phyloP scores from a whole-genome alignment of 1,140 invertebrate species.

The Drosophila quadrilineata region DNA sequence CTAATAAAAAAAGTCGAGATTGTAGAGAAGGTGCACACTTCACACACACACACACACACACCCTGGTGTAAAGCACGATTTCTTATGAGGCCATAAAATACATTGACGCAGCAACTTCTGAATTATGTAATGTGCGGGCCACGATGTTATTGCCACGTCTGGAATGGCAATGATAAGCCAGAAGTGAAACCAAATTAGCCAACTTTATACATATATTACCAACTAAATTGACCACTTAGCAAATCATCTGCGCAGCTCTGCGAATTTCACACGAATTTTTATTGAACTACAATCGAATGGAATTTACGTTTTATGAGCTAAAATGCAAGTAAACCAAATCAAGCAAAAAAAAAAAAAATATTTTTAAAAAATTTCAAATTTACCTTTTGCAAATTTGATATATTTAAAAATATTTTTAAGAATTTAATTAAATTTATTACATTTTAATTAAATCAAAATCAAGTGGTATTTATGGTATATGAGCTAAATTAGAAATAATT shows the following conservation, averaged over 20 bases:
- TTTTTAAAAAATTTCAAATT: not conserved
- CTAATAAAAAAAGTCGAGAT: not conserved
- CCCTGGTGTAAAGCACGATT: slow-evolving; percentile 19
- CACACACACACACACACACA: too few relatives aligned
- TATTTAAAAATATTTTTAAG: too few relatives aligned
- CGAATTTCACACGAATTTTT: not conserved
- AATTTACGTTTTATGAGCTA: too few relatives aligned
- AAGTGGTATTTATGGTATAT: too few relatives aligned
- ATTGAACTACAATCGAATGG: not conserved
- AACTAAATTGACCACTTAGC: slow-evolving; percentile 1
- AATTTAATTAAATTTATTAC: too few relatives aligned
- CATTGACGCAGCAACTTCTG: slow-evolving; percentile 19
- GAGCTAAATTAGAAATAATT: too few relatives aligned
- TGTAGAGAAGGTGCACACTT: slow-evolving; percentile 9
- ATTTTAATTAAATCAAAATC: too few relatives aligned
- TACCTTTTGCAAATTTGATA: too few relatives aligned
- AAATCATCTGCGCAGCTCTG: not conserved
- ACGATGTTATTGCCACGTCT: not conserved
- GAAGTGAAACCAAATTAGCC: slow-evolving; percentile 18
- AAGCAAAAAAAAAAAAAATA: not conserved
- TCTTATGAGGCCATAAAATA: slow-evolving; percentile 33
- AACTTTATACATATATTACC: not conserved
- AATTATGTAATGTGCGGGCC: slow-evolving; percentile 24
- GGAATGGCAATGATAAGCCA: slow-evolving; percentile 24
- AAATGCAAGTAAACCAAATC: not conserved